These are phyloP conservation scores for Ferdinandea cuprea DNA, from an alignment of 2,888 invertebrate genomes.

Conservation along the genomic window DNA sequence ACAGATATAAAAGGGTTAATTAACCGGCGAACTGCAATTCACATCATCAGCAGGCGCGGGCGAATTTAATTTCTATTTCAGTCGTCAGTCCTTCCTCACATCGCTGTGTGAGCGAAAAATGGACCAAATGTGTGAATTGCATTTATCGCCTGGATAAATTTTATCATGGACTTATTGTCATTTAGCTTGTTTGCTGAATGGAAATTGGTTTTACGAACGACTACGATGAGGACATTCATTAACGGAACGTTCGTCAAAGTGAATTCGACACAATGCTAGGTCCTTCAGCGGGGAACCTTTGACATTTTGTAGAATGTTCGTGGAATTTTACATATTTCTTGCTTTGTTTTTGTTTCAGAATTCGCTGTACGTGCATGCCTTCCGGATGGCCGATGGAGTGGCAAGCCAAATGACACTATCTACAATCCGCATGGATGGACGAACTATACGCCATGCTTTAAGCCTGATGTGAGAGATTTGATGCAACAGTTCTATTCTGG, in stretches of 20 bases:
- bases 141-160: slow-evolving; percentile 23
- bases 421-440: slow-evolving; percentile 88
- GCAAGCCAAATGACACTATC: slow-evolving; percentile 82
- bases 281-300: neutral
- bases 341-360: slow-evolving; percentile 84
- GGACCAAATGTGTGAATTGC: slow-evolving; percentile 28
- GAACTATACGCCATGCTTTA: slow-evolving; percentile 92
- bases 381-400: slow-evolving; percentile 88
- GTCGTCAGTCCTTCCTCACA: neutral
- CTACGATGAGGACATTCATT: slow-evolving; percentile 4
- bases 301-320: neutral
- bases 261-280: neutral
- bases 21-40: slow-evolving; percentile 25
- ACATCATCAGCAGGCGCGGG: slow-evolving; percentile 17
- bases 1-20: slow-evolving; percentile 41
- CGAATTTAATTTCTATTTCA: slow-evolving; percentile 1
- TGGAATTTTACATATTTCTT: slow-evolving; percentile 11
- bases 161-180: slow-evolving; percentile 9
- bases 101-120: neutral
- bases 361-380: slow-evolving; percentile 89
- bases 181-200: slow-evolving; percentile 12
- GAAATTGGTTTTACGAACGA: slow-evolving; percentile 13
- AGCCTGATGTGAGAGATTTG: slow-evolving; percentile 87
- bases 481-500: slow-evolving; percentile 85
- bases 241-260: slow-evolving; percentile 13